Percentiles rank a stretch among this genome's conserved stretches.
Conservation (phyloP, 2,888 invertebrate genomes). For the Agapostemon virescens region DNA sequence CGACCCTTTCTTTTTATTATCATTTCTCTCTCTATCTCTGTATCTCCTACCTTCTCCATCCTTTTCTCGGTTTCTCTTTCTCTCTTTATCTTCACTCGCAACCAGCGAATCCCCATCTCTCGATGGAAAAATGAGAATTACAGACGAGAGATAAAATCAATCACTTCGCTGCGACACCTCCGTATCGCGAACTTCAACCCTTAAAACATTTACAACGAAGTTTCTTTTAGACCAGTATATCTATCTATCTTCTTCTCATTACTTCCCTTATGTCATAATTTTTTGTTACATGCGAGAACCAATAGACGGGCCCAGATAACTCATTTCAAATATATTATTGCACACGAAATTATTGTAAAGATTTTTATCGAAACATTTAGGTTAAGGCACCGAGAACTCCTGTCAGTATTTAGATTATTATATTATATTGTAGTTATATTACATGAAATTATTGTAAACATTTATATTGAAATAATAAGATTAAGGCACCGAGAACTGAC, state of each 20-base stretch:
- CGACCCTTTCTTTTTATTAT: constrained; percentile 20
- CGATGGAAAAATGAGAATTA: constrained; percentile 33
- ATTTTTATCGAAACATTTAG: too few species aligned
- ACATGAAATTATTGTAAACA: too few species aligned
- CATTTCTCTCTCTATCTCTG: not conserved
- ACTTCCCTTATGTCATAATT: not conserved
- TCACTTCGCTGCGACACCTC: constrained; percentile 3
- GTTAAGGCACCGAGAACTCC: too few species aligned
- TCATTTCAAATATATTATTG: not conserved
- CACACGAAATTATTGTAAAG: too few species aligned
- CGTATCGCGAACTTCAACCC: not conserved
- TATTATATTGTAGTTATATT: too few species aligned
- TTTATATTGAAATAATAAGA: too few species aligned
- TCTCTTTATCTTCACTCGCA: not conserved
- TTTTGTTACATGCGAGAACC: not conserved
- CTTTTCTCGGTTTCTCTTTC: not conserved
- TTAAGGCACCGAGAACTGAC: too few species aligned
- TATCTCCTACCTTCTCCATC: not conserved
- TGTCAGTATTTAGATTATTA: too few species aligned
- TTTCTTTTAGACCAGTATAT: not conserved
- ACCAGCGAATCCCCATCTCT: constrained; percentile 31
- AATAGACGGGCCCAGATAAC: not conserved
- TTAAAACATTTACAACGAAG: not conserved
- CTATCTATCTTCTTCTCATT: not conserved
- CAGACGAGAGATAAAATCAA: constrained; percentile 16